phyloP scores from a whole-genome alignment of 2,888 invertebrate species.

The Tanytarsus gracilentus region DNA sequence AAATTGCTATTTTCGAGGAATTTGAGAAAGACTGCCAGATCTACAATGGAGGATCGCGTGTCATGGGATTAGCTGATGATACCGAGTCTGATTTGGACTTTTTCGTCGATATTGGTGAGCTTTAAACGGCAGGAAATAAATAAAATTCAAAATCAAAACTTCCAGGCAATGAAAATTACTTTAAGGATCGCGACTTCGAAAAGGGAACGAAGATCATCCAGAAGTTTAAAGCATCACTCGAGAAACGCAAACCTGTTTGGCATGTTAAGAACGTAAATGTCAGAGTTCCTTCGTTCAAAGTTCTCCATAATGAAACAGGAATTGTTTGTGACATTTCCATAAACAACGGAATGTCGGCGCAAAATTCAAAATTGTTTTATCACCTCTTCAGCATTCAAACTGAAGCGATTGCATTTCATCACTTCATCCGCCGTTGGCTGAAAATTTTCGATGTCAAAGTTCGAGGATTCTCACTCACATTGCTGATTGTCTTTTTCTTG shows the following conservation, averaged over 20 bases:
- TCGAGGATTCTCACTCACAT: neutral
- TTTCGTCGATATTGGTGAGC: neutral
- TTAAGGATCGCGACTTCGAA: neutral
- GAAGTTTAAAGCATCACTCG: neutral
- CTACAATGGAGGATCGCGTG: neutral
- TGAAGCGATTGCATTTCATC: neutral
- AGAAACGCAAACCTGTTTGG: neutral
- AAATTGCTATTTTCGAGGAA: neutral
- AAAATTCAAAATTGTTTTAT: neutral
- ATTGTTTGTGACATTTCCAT: slow-evolving; percentile 1
- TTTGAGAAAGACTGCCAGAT: neutral
- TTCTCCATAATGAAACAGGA: neutral
- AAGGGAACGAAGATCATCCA: neutral
- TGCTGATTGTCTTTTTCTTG: slow-evolving; percentile 7
- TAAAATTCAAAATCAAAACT: neutral
- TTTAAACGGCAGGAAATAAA: neutral
- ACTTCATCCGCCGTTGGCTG: neutral
- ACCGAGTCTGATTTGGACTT: neutral
- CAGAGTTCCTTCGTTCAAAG: neutral
- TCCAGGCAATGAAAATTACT: neutral
- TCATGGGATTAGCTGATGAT: neutral
- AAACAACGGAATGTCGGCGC: neutral
- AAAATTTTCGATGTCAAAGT: neutral
- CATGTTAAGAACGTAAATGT: neutral
- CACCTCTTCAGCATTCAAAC: slow-evolving; percentile 13